A percentile compares a stretch with the other conserved stretches of the same genome.
Evolutionary conservation across 2,797 vertebrate genomes (phyloP).

Genomic region (Tokudaia muenninki): DNA sequence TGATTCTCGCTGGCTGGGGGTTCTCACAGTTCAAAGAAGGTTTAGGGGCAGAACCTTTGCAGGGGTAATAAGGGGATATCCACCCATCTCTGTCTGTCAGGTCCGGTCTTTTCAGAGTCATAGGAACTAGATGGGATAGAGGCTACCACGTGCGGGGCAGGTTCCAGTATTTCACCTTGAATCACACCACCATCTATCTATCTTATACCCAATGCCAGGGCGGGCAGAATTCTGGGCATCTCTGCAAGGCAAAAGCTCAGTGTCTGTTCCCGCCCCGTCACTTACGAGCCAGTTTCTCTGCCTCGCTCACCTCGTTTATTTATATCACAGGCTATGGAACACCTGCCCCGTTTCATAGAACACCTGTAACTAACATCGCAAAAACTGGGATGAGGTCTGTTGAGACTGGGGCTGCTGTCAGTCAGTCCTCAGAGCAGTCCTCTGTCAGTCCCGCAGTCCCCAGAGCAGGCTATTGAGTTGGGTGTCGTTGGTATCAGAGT

Average conservation of each 20-base stretch:
- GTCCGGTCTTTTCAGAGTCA: background rate
- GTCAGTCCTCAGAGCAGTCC: background rate
- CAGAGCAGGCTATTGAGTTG: background rate
- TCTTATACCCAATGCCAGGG: background rate
- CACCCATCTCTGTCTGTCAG: conserved; percentile 40
- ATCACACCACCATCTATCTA: background rate
- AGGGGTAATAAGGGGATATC: background rate
- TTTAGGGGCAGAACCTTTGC: conserved; percentile 2
- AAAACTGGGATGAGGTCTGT: too few species aligned
- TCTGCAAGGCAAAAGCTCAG: background rate
- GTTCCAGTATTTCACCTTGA: background rate
- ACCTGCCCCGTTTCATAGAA: background rate
- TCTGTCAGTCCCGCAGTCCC: too few species aligned
- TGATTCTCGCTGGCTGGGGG: conserved; percentile 38
- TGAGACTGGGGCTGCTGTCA: background rate
- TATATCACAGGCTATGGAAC: background rate
- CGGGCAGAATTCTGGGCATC: background rate
- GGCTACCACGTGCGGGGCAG: background rate
- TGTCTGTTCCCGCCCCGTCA: background rate
- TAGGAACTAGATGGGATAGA: background rate
- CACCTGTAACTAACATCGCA: background rate
- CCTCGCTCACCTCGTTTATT: background rate
- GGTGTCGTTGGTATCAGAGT: background rate
- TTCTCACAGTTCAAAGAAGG: conserved; percentile 60
- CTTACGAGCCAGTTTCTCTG: background rate